Evolutionary conservation across 2,113 vertebrate species (phyloP).

Genomic region (Tauraco erythrolophus): DNA sequence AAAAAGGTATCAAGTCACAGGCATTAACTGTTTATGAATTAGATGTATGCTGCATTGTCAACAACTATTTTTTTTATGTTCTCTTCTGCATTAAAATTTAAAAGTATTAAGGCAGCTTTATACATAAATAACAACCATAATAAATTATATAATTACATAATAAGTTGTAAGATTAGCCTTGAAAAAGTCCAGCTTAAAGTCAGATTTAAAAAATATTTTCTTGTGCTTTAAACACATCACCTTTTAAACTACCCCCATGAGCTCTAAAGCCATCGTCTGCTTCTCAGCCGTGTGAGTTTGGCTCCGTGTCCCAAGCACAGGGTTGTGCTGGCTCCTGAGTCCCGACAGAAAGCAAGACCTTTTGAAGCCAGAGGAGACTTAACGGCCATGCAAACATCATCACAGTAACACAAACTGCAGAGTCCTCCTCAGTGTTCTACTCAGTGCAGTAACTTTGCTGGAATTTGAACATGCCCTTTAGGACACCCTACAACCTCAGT

Average conservation of each 20-base stretch:
- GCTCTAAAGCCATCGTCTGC: background rate
- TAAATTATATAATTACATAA: background rate
- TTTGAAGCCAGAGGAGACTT: background rate
- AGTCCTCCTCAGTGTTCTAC: background rate
- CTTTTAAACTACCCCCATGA: background rate
- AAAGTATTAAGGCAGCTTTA: background rate
- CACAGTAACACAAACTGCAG: background rate
- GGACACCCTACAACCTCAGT: background rate
- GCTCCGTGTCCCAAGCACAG: background rate
- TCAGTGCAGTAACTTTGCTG: background rate
- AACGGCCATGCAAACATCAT: background rate
- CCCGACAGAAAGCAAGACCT: background rate
- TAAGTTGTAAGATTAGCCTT: background rate
- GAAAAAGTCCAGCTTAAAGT: background rate
- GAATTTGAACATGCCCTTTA: background rate
- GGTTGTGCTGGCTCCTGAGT: background rate
- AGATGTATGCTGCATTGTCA: background rate
- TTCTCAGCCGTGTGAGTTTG: background rate
- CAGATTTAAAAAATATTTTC: background rate
- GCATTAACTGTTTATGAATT: constrained; percentile 31
- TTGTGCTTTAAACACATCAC: background rate
- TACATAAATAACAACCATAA: background rate
- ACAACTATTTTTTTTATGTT: background rate
- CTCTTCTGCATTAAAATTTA: background rate
- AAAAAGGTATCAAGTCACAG: constrained; percentile 24